Evolutionary conservation across 2,113 vertebrate species (phyloP), one percentile per base, ranked within the genome.

Genomic region (Gobiocypris rarus): DNA sequence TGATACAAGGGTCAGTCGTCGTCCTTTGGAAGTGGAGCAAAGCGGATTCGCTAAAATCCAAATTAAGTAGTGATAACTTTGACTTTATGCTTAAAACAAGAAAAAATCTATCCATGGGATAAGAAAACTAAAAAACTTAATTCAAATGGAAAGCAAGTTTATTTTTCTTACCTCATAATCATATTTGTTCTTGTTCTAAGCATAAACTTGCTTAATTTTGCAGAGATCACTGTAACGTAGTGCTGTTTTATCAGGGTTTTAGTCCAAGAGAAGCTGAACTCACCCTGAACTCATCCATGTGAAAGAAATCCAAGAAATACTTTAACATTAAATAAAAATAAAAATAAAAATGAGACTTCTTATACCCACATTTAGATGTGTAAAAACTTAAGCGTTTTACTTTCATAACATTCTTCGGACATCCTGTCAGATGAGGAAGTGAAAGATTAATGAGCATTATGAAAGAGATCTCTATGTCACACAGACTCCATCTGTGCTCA

Each of bases 401-500:
- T 48, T 48, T 48, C 71, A 52, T 19, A 8, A 48, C 3, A 1
- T 61, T 80, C 24, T 11, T 48, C 24, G 17, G 24, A 65, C 41
- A 22, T 80, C 77, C 59, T 48, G 41, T 65, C 24, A 22, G 24
- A 48, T 22, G 24, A 65, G 77, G 59, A 80, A 80, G 77, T 50
- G 77, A 65, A 50, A 63, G 26, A 8, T 52, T 75, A 50, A 52
- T 52, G 15, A 75, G 73, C 26, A 15, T 31, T 31, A 52, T 75
- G 73, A 75, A 75, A 75, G 73, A 75, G 73, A 75, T 26, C 45
- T 75, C 73, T 75, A 2, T 74, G 71, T 15, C 45, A 26, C 45
- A 74, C 45, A 74, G 24, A 74, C 13, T 17, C 5, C 1, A 48
- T 52, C 43, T 52, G 73, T 75, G 73, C 48, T 75, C 73, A 75